These are phyloP conservation scores for Sinonovacula constricta DNA, from an alignment of 1,140 invertebrate genomes.

Conservation along the genomic window DNA sequence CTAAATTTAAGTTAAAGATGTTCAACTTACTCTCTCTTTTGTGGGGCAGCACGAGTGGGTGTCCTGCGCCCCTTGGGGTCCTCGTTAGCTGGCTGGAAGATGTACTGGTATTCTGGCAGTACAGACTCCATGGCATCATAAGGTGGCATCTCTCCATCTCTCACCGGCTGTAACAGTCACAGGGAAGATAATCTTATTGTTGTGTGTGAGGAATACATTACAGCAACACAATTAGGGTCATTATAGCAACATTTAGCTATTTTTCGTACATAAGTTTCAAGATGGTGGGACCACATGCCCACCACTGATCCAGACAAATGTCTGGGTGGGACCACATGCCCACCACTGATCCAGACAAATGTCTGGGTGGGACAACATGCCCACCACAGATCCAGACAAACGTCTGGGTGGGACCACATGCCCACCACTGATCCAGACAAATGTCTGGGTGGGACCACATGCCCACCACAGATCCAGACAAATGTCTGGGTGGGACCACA, in stretches of 20 bases:
- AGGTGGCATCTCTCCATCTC: conserved; percentile 75
- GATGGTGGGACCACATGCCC: neutral
- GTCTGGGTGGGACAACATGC: neutral
- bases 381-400: neutral
- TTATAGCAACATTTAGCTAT: neutral
- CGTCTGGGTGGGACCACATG: neutral
- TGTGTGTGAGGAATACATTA: neutral
- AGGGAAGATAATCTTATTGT: neutral
- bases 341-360: neutral
- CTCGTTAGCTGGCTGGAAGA: conserved; percentile 63
- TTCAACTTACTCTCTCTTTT: no score
- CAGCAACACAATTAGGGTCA: neutral
- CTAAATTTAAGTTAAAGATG: no score
- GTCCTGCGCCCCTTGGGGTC: conserved; percentile 15
- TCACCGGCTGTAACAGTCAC: conserved; percentile 68
- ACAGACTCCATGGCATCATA: conserved; percentile 73
- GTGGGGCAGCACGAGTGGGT: conserved; percentile 24
- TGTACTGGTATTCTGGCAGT: conserved; percentile 77
- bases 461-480: neutral
- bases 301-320: neutral
- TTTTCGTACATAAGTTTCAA: neutral
- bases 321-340: neutral
- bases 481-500: neutral
- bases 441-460: neutral
- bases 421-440: neutral